Base-by-base conservation (phyloP, 2,888 invertebrate genomes). In the Matsumyia berberina region DNA sequence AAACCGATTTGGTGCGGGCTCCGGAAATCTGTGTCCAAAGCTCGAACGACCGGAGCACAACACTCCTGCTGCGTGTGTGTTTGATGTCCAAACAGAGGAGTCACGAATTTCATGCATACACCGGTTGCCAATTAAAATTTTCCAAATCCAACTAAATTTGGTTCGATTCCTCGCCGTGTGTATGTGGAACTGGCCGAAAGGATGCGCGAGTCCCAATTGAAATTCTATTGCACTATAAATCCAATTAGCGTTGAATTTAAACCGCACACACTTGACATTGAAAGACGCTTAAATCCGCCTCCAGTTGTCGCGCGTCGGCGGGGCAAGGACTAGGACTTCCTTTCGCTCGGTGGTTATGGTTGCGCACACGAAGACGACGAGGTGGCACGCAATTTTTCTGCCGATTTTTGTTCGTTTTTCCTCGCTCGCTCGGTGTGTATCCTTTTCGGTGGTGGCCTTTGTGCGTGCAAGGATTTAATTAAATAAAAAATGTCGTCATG, bases 391-490 rank as follows among this genome's bases (percentile, higher is more conserved):
- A 72, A 64, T 74, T 79, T 80, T 80, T 39, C 17, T 46, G 55
- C 44, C 58, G 37, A 72, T 62, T 51, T 60, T 57, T 35, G 51
- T 17, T 24, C 19, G n/a, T 31, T 3, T 46, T 19, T 19, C 11
- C 17, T 57, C 55, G 11, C n/a, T 35, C 15, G 64, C 8, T 35
- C 24, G 51, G 12, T 8, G 17, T 44, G 55, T 64, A 29, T 15
- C 7, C 24, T 24, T 24, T 24, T 24, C 49, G 17, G 12, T 33
- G n/a, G 11, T 24, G 62, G 33, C 58, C 64, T 44, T 33, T 24
- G 58, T 85, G 85, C 85, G 85, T 85, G 85, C 70, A 55, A 66
- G 80, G 85, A 80, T 85, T 85, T 85, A 85, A 85, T 85, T 85
- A 85, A 79, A 85, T 64, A 64, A 82, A 46, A 70, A 69, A 69